A percentile compares a stretch with the other conserved stretches of the same genome.
Evolutionary conservation across 2,888 invertebrate species (phyloP).

Genomic region (Mesopsocus fuscifrons): DNA sequence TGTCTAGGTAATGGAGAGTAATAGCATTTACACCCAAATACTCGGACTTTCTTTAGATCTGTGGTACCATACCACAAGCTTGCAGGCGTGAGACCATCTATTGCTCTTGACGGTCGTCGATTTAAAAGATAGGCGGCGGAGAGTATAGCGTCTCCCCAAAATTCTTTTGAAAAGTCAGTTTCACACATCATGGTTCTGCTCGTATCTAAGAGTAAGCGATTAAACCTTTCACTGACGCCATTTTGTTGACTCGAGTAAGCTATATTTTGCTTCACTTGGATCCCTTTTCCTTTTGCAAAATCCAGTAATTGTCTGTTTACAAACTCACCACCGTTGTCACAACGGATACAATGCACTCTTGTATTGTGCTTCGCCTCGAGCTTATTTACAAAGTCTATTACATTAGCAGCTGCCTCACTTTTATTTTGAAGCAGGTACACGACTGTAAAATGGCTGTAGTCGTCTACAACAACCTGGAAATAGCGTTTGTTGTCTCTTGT

Average conservation of each 20-base stretch:
- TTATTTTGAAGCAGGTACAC: constrained; percentile 13
- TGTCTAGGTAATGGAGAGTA: too few relatives aligned
- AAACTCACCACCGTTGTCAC: constrained; percentile 14
- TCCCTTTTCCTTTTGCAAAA: not conserved
- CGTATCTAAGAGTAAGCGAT: not conserved
- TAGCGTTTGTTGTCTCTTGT: not conserved
- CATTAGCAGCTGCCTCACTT: constrained; percentile 13
- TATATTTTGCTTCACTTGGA: not conserved
- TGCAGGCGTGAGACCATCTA: not conserved
- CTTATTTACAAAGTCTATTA: constrained; percentile 14
- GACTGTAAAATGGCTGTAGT: constrained; percentile 12
- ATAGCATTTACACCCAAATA: too few relatives aligned
- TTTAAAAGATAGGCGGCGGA: too few relatives aligned
- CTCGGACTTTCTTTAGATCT: too few relatives aligned
- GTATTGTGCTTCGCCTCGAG: constrained; percentile 14
- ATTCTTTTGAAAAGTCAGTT: not conserved
- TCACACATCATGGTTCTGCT: not conserved
- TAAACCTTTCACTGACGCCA: not conserved
- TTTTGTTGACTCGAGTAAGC: not conserved
- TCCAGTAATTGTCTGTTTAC: not conserved
- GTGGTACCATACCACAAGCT: too few relatives aligned
- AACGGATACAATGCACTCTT: constrained; percentile 3
- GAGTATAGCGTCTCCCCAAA: not conserved
- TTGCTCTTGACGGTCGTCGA: not conserved
- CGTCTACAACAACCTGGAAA: not conserved